Conservation (phyloP, 2,888 invertebrate genomes). For the Hypena proboscidalis region DNA sequence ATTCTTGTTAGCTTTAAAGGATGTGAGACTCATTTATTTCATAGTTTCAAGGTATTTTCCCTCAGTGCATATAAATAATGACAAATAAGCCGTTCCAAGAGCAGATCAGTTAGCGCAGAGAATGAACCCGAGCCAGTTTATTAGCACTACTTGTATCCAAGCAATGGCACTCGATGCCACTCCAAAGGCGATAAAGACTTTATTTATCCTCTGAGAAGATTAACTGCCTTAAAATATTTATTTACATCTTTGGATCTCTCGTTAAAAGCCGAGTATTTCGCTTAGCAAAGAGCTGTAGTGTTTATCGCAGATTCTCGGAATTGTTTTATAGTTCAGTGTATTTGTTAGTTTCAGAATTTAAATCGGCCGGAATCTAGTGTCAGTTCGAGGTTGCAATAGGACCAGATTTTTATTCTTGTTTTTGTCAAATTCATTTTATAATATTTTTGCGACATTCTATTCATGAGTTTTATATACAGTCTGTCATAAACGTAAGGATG, state of each 20-base stretch:
- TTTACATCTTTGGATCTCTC: slow-evolving; percentile 28
- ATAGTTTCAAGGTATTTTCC: too few species aligned
- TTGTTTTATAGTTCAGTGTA: slow-evolving; percentile 1
- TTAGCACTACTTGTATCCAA: slow-evolving; percentile 38
- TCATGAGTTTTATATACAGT: too few species aligned
- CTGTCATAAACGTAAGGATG: too few species aligned
- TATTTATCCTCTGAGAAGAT: slow-evolving; percentile 39
- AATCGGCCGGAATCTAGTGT: too few species aligned
- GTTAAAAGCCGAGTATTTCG: slow-evolving; percentile 11
- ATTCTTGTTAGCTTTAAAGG: too few species aligned
- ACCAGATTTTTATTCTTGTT: too few species aligned
- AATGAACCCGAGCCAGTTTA: slow-evolving; percentile 29
- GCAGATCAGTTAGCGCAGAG: slow-evolving; percentile 33
- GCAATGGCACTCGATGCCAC: slow-evolving; percentile 37
- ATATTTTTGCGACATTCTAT: too few species aligned
- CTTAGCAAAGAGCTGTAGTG: not conserved
- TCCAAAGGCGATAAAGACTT: slow-evolving; percentile 35
- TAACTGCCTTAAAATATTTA: slow-evolving; percentile 40
- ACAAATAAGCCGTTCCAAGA: slow-evolving; percentile 7
- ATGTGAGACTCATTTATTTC: too few species aligned
- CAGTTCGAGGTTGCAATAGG: too few species aligned
- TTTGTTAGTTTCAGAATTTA: not conserved
- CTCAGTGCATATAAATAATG: too few species aligned
- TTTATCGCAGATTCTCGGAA: not conserved
- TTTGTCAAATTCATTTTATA: too few species aligned